Conservation (phyloP, 2,113 vertebrate species). For the Brachyhypopomus occidentalis region DNA sequence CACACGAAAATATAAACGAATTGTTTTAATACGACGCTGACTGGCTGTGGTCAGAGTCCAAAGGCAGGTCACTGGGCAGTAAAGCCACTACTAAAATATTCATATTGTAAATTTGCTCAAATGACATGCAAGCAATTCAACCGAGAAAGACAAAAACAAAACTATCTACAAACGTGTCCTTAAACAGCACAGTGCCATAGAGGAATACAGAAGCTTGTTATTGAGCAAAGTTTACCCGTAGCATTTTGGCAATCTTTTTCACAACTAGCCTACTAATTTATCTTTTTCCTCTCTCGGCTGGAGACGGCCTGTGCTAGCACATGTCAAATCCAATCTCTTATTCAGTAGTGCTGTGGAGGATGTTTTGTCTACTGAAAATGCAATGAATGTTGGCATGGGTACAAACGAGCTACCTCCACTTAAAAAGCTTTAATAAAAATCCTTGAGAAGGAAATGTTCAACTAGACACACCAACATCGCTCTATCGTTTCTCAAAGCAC, state of each 20-base stretch:
- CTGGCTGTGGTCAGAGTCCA: background rate
- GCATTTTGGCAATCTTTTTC: background rate
- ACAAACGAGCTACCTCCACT: background rate
- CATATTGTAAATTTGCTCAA: background rate
- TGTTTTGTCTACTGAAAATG: conserved; percentile 39
- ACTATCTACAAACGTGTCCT: background rate
- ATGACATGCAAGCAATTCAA: background rate
- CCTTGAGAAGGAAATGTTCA: background rate
- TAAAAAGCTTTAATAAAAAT: background rate
- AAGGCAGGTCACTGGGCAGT: background rate
- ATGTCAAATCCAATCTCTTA: conserved; percentile 11
- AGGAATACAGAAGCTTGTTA: background rate
- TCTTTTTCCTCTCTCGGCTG: background rate
- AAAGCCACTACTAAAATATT: background rate
- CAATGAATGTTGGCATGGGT: background rate
- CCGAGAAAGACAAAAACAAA: background rate
- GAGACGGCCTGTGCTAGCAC: conserved; percentile 21
- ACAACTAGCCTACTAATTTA: background rate
- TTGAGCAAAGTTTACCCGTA: conserved; percentile 9
- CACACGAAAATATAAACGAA: too few species aligned
- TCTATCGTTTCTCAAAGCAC: background rate
- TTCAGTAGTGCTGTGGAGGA: background rate
- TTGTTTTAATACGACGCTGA: background rate
- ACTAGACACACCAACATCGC: too few species aligned
- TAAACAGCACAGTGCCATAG: background rate